phyloP scores from a whole-genome alignment of 1,140 invertebrate species.

The Drosophila repleta region DNA sequence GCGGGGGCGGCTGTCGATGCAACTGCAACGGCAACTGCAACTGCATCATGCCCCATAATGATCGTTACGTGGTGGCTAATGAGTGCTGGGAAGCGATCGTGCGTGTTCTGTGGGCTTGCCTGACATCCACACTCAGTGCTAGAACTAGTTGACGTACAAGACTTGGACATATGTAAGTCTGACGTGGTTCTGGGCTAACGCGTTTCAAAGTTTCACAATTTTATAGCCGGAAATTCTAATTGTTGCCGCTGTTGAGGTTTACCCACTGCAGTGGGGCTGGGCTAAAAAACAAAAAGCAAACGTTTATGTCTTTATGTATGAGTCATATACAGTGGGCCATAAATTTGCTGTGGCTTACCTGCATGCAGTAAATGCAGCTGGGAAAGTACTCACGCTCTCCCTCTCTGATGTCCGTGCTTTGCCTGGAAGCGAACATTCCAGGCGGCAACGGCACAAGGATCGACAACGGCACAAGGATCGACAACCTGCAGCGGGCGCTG shows the following conservation, averaged over 20 bases:
- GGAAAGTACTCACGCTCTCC: constrained; percentile 12
- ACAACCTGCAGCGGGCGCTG: constrained; percentile 65
- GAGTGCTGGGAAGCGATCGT: constrained; percentile 36
- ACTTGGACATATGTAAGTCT: constrained; percentile 10
- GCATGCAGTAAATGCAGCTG: constrained; percentile 25
- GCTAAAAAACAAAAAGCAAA: neutral
- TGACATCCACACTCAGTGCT: constrained; percentile 47
- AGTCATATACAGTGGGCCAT: constrained; percentile 23
- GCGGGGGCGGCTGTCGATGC: constrained; percentile 14
- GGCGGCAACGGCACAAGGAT: too few species aligned
- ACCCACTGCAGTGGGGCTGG: neutral
- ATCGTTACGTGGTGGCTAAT: constrained; percentile 57
- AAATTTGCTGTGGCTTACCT: constrained; percentile 32
- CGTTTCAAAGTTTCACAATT: constrained; percentile 43
- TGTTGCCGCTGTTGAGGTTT: constrained; percentile 48
- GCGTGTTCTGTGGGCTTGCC: constrained; percentile 31
- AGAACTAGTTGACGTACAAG: constrained; percentile 32
- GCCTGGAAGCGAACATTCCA: too few species aligned
- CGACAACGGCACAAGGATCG: constrained; percentile 64
- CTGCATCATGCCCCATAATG: constrained; percentile 42
- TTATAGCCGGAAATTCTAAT: constrained; percentile 78
- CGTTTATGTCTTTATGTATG: constrained; percentile 26
- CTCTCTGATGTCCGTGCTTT: too few species aligned
- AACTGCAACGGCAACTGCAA: constrained; percentile 52
- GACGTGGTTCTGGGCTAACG: constrained; percentile 74